Conservation (phyloP, 2,113 vertebrate species). For the Trematocara nigrifrons region DNA sequence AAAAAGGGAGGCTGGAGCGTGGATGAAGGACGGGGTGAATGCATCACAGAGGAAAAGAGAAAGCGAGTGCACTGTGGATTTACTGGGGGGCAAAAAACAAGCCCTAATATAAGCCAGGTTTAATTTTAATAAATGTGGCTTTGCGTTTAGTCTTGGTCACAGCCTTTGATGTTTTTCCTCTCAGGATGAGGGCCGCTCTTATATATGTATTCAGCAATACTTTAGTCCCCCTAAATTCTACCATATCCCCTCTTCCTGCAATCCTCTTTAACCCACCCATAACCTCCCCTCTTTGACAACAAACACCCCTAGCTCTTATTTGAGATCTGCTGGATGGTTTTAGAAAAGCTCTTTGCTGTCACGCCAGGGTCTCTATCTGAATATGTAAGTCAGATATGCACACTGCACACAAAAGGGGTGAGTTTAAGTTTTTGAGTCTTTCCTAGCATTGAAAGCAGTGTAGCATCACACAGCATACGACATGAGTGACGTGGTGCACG, state of each 20-base stretch:
- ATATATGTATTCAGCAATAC: slow-evolving; percentile 11
- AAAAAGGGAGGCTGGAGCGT: background rate
- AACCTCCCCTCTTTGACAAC: background rate
- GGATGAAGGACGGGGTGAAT: slow-evolving; percentile 44
- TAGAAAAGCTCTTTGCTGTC: slow-evolving; percentile 31
- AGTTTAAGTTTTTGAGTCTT: background rate
- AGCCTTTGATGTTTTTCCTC: slow-evolving; percentile 54
- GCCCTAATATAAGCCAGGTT: slow-evolving; percentile 68
- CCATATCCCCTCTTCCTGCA: slow-evolving; percentile 10
- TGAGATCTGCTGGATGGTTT: slow-evolving; percentile 31
- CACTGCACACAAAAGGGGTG: background rate
- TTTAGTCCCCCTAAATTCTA: background rate
- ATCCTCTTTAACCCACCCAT: slow-evolving; percentile 44
- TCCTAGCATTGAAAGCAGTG: background rate
- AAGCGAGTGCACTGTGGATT: slow-evolving; percentile 59
- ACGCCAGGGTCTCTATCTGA: slow-evolving; percentile 5
- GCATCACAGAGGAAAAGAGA: slow-evolving; percentile 38
- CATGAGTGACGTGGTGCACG: background rate
- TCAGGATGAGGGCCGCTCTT: slow-evolving; percentile 4
- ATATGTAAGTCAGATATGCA: background rate
- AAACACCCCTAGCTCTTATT: slow-evolving; percentile 23
- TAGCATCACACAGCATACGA: background rate
- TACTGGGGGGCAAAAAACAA: slow-evolving; percentile 38
- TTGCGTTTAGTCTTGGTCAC: slow-evolving; percentile 9
- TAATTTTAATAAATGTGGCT: slow-evolving; percentile 53